Base-by-base conservation (phyloP, 2,888 invertebrate species). In the Perizoma flavofasciatum region DNA sequence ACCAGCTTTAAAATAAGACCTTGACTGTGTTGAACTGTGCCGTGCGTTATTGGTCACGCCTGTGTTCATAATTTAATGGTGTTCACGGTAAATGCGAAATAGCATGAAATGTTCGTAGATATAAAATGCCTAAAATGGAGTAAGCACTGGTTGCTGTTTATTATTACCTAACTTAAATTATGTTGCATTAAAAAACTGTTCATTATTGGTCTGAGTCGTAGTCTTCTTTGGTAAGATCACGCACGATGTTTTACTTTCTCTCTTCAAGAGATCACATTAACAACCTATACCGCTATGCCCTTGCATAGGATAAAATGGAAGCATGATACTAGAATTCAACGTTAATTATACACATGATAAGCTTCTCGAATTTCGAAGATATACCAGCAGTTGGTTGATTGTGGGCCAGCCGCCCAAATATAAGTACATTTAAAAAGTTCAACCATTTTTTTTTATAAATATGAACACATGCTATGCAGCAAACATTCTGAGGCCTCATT, bases 401-500 rank as follows among this genome's bases (percentile, higher is more conserved):
- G 39, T 10, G n/a, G 5, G 10, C 44, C 44, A 39, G 22, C 44
- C 49, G 51, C 39, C 53, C 35, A 59, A 58, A 48, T 52, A 52
- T 5, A 32, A 6, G 46, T 47, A 33, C 33, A 40, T 40, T 22
- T 3, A 22, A 22, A 22, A 2, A 2, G 1, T 56, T 34, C 34
- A 44, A 54, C 54, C 51, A 39, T 40, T 48, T 44, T 49, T 54
- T 49, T 33, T 49, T 46, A 49, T 22, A 22, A 22, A 50, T 49
- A 44, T 50, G 45, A 55, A 54, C 52, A 50, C 58, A 11, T 50
- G 40, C 60, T 66, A 69, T 64, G 64, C 56, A 49, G 64, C 60
- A 53, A 33, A 63, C 63, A 71, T 71, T 74, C 66, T 75, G 22
- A 74, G 73, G 74, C 51, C 73, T 74, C 63, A 68, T 69, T 70